These are phyloP conservation scores for Clupea harengus DNA, from an alignment of 2,113 vertebrate genomes.

Conservation along the genomic window DNA sequence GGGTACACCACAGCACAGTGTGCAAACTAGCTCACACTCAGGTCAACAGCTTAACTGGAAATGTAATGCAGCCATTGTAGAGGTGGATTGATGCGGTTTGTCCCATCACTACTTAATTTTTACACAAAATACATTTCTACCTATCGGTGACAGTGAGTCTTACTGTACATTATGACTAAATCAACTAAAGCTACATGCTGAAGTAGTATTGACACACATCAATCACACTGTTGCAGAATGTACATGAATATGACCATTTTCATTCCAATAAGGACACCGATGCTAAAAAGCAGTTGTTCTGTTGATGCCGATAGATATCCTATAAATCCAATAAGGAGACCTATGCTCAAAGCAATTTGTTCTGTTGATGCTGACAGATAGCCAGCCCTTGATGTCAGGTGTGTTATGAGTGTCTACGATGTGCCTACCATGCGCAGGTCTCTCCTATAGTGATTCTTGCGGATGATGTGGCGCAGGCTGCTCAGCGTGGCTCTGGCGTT, in stretches of 20 bases:
- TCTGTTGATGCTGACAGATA: too few species aligned
- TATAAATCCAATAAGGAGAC: background rate
- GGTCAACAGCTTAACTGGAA: background rate
- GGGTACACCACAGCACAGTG: too few species aligned
- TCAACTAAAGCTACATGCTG: too few species aligned
- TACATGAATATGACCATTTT: background rate
- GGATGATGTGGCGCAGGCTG: constrained; percentile 86
- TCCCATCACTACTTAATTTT: background rate
- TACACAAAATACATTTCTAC: too few species aligned
- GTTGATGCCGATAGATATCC: too few species aligned
- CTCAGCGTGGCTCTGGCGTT: constrained; percentile 84
- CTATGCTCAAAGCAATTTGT: background rate
- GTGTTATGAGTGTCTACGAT: too few species aligned
- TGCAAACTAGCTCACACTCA: too few species aligned
- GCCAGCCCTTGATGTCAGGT: background rate
- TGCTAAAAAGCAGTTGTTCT: background rate
- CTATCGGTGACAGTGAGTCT: too few species aligned
- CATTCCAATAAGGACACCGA: background rate
- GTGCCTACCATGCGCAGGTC: constrained; percentile 84
- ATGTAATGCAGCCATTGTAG: background rate
- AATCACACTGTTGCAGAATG: background rate
- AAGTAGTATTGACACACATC: too few species aligned
- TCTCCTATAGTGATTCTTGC: constrained; percentile 87
- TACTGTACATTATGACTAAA: too few species aligned
- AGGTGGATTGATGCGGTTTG: background rate